These are phyloP conservation scores for Meloidogyne chitwoodi DNA, from an alignment of 1,140 invertebrate genomes.

Conservation along the genomic window DNA sequence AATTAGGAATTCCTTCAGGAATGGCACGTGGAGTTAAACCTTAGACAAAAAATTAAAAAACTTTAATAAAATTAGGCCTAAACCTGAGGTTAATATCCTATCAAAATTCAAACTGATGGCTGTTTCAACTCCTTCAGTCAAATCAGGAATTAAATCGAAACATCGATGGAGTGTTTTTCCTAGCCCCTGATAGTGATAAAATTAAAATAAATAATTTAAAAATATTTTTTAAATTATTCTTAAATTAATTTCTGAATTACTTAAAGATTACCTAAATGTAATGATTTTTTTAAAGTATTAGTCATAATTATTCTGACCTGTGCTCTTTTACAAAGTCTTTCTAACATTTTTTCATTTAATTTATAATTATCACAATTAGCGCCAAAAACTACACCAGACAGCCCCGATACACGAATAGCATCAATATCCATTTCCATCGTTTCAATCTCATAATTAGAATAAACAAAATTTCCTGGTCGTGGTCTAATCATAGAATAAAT, in stretches of 20 bases:
- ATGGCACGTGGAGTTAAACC: background rate
- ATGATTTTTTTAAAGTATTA: too few species aligned
- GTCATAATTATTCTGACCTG: slow-evolving; percentile 10
- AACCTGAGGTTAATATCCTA: slow-evolving; percentile 24
- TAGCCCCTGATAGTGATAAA: slow-evolving; percentile 7
- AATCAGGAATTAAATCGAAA: slow-evolving; percentile 26
- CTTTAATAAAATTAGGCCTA: background rate
- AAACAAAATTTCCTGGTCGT: slow-evolving; percentile 23
- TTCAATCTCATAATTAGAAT: slow-evolving; percentile 14
- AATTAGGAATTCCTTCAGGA: slow-evolving; percentile 15
- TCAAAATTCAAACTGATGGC: slow-evolving; percentile 25
- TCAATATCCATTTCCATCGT: slow-evolving; percentile 20
- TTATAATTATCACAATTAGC: slow-evolving; percentile 17
- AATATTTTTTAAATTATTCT: too few species aligned
- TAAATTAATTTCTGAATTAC: too few species aligned
- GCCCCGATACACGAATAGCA: background rate
- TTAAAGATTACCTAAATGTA: too few species aligned
- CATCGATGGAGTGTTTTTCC: slow-evolving; percentile 23
- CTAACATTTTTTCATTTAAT: slow-evolving; percentile 1
- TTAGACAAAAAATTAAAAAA: background rate
- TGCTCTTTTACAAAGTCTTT: background rate
- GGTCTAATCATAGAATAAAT: slow-evolving; percentile 21
- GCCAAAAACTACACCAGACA: slow-evolving; percentile 28
- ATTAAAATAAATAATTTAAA: background rate
- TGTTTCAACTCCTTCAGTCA: slow-evolving; percentile 2